Conservation (phyloP, 2,797 vertebrate genomes). For the Glossophaga mutica region DNA sequence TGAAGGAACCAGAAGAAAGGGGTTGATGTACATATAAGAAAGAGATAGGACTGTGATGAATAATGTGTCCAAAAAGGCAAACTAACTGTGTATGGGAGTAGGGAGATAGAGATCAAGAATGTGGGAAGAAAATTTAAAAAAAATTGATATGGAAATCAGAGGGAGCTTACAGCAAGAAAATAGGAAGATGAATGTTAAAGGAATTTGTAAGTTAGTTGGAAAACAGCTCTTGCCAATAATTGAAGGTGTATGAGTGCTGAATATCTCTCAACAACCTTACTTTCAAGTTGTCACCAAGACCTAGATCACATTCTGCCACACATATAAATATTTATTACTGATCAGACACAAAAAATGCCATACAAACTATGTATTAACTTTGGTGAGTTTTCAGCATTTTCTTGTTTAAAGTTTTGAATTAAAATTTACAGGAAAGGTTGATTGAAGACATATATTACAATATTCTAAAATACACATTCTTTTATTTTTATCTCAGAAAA, state of each 20-base stretch:
- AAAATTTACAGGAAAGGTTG: background rate
- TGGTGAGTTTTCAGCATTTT: background rate
- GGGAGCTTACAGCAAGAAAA: background rate
- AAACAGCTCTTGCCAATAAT: background rate
- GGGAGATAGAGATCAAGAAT: background rate
- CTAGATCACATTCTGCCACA: background rate
- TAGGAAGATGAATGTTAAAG: background rate
- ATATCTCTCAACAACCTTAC: background rate
- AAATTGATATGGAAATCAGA: background rate
- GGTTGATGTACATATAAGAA: background rate
- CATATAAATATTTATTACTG: background rate
- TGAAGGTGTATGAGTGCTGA: background rate
- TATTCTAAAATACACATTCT: conserved; percentile 1
- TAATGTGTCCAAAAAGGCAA: background rate
- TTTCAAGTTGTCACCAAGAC: background rate
- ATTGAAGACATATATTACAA: background rate
- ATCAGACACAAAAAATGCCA: background rate
- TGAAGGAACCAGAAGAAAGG: background rate
- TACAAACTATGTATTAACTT: background rate
- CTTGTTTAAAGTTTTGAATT: background rate
- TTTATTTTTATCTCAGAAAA: background rate
- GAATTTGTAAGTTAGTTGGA: background rate
- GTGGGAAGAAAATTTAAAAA: background rate
- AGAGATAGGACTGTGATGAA: background rate
- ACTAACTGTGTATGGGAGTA: background rate